A percentile compares a stretch with the other conserved stretches of the same genome.
Evolutionary conservation across 2,888 invertebrate genomes (phyloP).

Genomic region (Thereva unica): DNA sequence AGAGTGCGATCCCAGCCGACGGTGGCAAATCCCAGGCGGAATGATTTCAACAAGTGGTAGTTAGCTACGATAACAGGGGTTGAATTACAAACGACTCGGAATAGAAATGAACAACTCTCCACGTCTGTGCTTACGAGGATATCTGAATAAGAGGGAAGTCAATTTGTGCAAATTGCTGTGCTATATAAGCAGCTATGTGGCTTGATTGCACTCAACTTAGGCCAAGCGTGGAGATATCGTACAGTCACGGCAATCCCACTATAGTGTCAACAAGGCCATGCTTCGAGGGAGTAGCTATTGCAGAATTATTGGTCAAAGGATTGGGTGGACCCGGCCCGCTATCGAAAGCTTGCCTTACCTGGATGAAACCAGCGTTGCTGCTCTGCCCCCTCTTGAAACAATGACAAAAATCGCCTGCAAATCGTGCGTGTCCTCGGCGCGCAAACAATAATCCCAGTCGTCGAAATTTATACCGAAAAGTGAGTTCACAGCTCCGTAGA

Average conservation of each 20-base stretch:
- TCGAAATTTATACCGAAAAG: constrained; percentile 11
- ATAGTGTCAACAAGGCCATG: too few species aligned
- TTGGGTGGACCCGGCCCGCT: too few species aligned
- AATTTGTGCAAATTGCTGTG: constrained; percentile 39
- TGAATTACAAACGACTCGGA: constrained; percentile 41
- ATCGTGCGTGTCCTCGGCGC: too few species aligned
- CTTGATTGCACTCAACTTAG: too few species aligned
- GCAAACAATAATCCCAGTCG: neutral
- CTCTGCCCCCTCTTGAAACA: too few species aligned
- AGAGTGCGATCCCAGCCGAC: constrained; percentile 14
- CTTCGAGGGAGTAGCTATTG: too few species aligned
- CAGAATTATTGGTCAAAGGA: too few species aligned
- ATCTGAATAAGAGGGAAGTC: constrained; percentile 35
- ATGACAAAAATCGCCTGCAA: too few species aligned
- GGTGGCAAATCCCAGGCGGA: constrained; percentile 36
- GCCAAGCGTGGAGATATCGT: too few species aligned
- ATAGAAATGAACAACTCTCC: constrained; percentile 39
- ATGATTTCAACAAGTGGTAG: constrained; percentile 40
- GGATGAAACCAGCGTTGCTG: too few species aligned
- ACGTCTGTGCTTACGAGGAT: constrained; percentile 4
- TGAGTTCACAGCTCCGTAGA: constrained; percentile 26
- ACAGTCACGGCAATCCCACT: too few species aligned
- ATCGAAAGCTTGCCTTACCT: too few species aligned
- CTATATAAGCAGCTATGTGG: constrained; percentile 11
- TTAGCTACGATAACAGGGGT: constrained; percentile 39